A percentile compares a stretch with the other conserved stretches of the same genome.
Conservation (phyloP, 2,797 vertebrate species). For the Pagetopsis macropterus region DNA sequence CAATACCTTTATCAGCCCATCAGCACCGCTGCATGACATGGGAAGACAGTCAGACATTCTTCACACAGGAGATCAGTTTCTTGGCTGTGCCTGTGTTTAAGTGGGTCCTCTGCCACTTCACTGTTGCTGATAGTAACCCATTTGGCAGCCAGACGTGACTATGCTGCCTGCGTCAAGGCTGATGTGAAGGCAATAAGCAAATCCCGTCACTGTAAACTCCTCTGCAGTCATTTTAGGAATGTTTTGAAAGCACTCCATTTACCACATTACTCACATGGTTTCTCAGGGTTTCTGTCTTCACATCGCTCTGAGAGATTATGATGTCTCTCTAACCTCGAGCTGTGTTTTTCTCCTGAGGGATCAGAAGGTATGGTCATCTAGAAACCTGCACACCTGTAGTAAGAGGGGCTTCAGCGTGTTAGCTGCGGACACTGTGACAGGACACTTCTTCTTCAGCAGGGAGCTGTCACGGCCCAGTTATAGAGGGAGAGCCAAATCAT, state of each 20-base stretch:
- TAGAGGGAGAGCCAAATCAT: constrained; percentile 16
- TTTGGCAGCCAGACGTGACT: constrained; percentile 73
- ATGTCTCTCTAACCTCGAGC: constrained; percentile 21
- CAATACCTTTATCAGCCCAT: constrained; percentile 75
- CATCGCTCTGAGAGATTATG: constrained; percentile 2
- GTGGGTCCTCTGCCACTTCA: constrained; percentile 73
- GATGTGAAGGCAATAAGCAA: constrained; percentile 55
- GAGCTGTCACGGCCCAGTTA: neutral
- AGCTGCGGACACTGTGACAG: constrained; percentile 15
- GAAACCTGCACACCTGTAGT: constrained; percentile 23
- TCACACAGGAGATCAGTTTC: constrained; percentile 68
- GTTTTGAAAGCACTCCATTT: constrained; percentile 43
- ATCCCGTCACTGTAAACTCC: constrained; percentile 53
- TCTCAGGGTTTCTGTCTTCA: constrained; percentile 21
- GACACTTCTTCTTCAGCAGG: neutral
- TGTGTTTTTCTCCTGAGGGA: constrained; percentile 15
- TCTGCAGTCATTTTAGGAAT: constrained; percentile 39
- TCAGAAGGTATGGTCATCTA: constrained; percentile 22
- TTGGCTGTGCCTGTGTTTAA: constrained; percentile 71
- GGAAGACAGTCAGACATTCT: constrained; percentile 76
- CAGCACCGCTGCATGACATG: constrained; percentile 69
- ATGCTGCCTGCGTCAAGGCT: constrained; percentile 47
- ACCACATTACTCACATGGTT: constrained; percentile 7
- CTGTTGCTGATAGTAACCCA: constrained; percentile 69
- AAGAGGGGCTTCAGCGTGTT: constrained; percentile 7